These are phyloP conservation scores for Himalopsyche kuldschensis DNA, from an alignment of 2,888 invertebrate species.

Conservation along the genomic window DNA sequence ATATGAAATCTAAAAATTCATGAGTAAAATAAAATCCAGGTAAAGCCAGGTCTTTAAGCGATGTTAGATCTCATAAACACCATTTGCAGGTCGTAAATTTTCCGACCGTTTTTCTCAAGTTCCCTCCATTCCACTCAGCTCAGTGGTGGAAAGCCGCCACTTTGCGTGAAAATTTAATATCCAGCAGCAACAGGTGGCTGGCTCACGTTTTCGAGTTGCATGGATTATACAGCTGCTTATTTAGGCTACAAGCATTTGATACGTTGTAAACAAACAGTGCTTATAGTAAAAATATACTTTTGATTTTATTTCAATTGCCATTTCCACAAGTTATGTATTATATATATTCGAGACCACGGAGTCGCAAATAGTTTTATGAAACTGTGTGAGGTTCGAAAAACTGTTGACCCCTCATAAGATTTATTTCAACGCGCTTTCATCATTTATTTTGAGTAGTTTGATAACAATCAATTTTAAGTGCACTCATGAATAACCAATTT, in stretches of 20 bases:
- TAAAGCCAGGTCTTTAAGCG: neutral
- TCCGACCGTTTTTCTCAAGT: neutral
- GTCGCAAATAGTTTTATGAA: no score
- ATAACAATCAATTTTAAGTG: no score
- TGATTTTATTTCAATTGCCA: no score
- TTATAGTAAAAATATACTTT: no score
- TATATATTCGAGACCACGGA: no score
- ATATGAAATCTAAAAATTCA: neutral
- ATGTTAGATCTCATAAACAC: neutral
- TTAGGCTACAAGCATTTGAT: neutral
- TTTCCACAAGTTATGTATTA: no score
- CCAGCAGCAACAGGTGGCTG: conserved; percentile 13
- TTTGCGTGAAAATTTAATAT: conserved; percentile 8
- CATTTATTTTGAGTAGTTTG: no score
- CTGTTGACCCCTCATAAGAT: no score
- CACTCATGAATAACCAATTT: no score
- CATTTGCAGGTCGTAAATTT: conserved; percentile 8
- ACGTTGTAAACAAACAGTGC: neutral
- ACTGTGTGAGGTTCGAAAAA: no score
- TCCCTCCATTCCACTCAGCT: neutral
- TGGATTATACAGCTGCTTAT: neutral
- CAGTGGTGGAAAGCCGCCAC: conserved; percentile 7
- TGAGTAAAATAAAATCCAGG: neutral
- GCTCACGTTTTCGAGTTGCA: neutral
- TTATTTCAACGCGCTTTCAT: no score